Conservation (phyloP, 2,888 invertebrate genomes). For the Pristionchus entomophagus region DNA sequence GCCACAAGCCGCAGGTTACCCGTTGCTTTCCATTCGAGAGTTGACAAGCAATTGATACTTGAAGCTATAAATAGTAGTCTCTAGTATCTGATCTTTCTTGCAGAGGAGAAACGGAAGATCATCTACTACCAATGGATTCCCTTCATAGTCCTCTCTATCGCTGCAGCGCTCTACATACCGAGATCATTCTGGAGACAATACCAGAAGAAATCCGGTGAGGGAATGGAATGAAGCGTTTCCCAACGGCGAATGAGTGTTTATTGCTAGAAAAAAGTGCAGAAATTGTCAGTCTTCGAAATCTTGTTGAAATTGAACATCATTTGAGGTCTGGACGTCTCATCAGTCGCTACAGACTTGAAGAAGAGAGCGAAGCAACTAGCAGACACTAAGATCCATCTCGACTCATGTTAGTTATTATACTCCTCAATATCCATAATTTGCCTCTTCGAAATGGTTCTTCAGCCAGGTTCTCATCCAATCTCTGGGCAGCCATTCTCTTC, state of each 20-base stretch:
- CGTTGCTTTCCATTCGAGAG: not conserved
- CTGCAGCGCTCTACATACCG: slow-evolving; percentile 69
- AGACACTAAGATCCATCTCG: not conserved
- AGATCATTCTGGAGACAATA: slow-evolving; percentile 68
- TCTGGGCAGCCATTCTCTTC: slow-evolving; percentile 18
- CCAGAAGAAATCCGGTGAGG: slow-evolving; percentile 62
- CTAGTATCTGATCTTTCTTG: not conserved
- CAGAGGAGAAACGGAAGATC: not conserved
- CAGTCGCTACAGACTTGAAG: slow-evolving; percentile 53
- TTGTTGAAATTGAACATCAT: not conserved
- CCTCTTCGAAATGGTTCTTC: not conserved
- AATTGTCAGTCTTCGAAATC: not conserved
- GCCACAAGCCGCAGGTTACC: slow-evolving; percentile 49
- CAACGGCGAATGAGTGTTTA: no score
- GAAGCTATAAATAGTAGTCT: no score
- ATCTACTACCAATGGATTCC: slow-evolving; percentile 75
- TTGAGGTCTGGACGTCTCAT: slow-evolving; percentile 55
- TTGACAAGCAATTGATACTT: no score
- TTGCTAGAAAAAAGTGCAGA: no score
- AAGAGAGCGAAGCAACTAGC: slow-evolving; percentile 50
- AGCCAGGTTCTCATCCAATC: slow-evolving; percentile 26
- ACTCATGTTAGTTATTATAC: not conserved
- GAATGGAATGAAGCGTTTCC: not conserved
- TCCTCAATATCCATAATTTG: no score
- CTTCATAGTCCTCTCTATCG: slow-evolving; percentile 69